Evolutionary conservation across 2,113 vertebrate genomes (phyloP), one percentile per base, ranked within the genome.

Genomic region (Pardalotus punctatus): DNA sequence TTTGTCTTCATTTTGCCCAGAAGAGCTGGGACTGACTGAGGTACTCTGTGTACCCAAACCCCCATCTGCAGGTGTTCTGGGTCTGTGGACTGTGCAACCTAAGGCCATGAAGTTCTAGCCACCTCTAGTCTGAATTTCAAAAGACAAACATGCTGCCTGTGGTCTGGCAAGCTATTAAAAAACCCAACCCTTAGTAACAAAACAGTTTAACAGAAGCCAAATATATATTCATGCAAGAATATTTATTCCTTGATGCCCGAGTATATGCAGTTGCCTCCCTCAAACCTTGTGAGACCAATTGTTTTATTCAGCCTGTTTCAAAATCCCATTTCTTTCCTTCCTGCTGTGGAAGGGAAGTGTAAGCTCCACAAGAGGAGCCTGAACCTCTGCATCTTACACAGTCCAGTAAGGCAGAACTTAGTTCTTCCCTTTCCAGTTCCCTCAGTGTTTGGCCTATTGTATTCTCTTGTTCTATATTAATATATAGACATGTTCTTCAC

Each of bases 21-120:
- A 60, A 47, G 23, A 74, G 14, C 45, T 51, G 24, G 24, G n/a
- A 43, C 61, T 48, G 12, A 51, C 11, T 0, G 1, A 91, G 0
- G 3, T n/a, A 31, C 28, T 91, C 50, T 1, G 2, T 33, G 24
- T 10, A 21, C 36, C 17, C 35, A 87, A 64, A 40, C 23, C 47
- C 29, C 36, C 65, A 36, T n/a, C 38, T 45, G 11, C 60, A 54
- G 42, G 9, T 0, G 0, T 42, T 50, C 38, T 70, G 23, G 7
- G 12, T 50, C 65, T 50, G 2, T 4, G 3, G 35, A 18, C 29
- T 15, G 6, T 27, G 12, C 42, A 81, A 54, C 4, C 1, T 19
- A 62, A 70, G 23, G 19, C 28, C 28, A 36, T 36, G 17, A 62
- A 70, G 13, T 24, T 73, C 47, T 42, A 50, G 21, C 13, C 12